phyloP scores from a whole-genome alignment of 2,888 invertebrate species.

The Oegoconia quadripuncta region DNA sequence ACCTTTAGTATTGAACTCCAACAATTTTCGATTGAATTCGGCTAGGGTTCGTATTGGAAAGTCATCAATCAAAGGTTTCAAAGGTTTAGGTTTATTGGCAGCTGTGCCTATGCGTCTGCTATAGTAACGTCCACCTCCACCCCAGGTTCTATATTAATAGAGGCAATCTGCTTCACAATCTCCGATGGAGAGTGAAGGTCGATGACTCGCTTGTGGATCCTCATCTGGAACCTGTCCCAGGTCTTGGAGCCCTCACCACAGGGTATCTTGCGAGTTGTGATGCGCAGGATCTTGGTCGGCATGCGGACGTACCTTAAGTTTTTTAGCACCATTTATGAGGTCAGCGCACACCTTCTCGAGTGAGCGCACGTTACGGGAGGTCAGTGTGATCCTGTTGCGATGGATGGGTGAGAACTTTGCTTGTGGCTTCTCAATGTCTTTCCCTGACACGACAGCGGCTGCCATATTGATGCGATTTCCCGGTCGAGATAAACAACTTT shows the following conservation, averaged over 20 bases:
- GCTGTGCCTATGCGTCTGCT: slow-evolving; percentile 85
- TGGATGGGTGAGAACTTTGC: slow-evolving; percentile 94
- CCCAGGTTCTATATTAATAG: slow-evolving; percentile 99
- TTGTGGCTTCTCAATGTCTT: slow-evolving; percentile 91
- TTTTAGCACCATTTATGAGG: slow-evolving; percentile 97
- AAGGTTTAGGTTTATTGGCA: slow-evolving; percentile 47
- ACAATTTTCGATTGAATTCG: too few relatives aligned
- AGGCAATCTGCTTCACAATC: slow-evolving; percentile 99
- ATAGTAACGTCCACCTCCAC: slow-evolving; percentile 99
- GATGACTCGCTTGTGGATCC: slow-evolving; percentile 98
- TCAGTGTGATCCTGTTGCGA: slow-evolving; percentile 97
- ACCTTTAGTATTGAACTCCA: too few relatives aligned
- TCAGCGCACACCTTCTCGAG: slow-evolving; percentile 99
- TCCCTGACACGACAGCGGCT: slow-evolving; percentile 80
- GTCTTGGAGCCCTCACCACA: slow-evolving; percentile 99
- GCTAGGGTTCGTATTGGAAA: too few relatives aligned
- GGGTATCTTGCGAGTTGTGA: slow-evolving; percentile 99
- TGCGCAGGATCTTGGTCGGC: slow-evolving; percentile 98
- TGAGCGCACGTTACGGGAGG: slow-evolving; percentile 97
- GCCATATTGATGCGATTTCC: slow-evolving; percentile 81
- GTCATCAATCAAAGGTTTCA: too few relatives aligned
- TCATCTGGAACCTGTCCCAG: slow-evolving; percentile 99
- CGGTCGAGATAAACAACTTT: slow-evolving; percentile 93
- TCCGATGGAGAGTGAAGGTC: slow-evolving; percentile 99
- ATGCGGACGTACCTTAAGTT: slow-evolving; percentile 98